Base-by-base conservation (phyloP, 1,140 invertebrate genomes). In the Drosophila virilis region DNA sequence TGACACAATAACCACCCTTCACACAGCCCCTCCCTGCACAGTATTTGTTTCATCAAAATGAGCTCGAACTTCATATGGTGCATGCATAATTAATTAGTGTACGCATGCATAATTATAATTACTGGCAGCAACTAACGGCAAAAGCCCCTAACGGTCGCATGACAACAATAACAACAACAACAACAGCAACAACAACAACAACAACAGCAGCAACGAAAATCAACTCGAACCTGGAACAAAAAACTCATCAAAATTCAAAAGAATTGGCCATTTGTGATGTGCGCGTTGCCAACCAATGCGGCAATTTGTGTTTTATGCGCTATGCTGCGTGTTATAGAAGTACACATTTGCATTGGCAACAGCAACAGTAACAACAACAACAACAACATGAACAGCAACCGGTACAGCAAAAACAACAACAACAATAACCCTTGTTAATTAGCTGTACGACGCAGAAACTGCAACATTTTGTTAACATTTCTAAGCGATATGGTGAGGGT, bases 381-480 rank as follows among this genome's bases (percentile, higher is more conserved):
- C 46, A 64, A 54, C 52, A 43, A 22, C 22, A 22, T 22, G 22
- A 54, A 38, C 35, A 38, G 22, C 48, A 61, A 65, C 45, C 22
- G 22, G 2, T 2, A 22, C 22, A 22, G 22, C 1, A 72, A 15
- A 43, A 57, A 37, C 48, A 64, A 42, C 8, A 45, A 68, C 48
- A 48, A 69, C 45, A 57, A 59, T 28, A 59, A 65, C 48, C 73
- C 62, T 61, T 64, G 83, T 88, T 88, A 88, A 88, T 86, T 88
- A 86, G 83, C 58, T 58, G 65, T 32, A 42, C 13, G 50, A 4
- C 28, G 46, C 58, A 50, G 59, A 37, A 86, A 81, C 68, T 86
- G 82, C 75, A 80, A 66, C 65, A 74, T 76, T 72, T 84, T 84
- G 80, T 80, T 80, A 77, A 73, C 73, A 73, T 73, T 80, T 50